phyloP scores from a whole-genome alignment of 2,113 vertebrate genomes.

The Numenius arquata region DNA sequence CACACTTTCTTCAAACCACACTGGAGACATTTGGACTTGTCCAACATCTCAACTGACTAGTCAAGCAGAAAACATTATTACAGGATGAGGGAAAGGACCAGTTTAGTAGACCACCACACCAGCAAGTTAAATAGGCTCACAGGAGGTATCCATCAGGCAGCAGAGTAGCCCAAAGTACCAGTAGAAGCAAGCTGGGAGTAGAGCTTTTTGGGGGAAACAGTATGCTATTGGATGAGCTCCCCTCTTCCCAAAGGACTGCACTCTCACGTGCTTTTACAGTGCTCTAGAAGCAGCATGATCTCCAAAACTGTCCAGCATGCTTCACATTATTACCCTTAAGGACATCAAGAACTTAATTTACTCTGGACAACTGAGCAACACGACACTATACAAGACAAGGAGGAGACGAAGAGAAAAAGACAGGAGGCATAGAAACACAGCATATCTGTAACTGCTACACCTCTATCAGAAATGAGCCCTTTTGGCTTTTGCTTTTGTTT shows the following conservation, averaged over 20 bases:
- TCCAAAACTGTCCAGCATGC: neutral
- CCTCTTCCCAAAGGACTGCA: neutral
- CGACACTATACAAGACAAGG: neutral
- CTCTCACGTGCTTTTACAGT: rapidly evolving
- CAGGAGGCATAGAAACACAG: neutral
- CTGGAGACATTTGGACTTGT: neutral
- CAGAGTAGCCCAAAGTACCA: neutral
- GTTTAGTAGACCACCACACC: neutral
- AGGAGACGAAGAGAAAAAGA: neutral
- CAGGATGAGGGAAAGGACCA: neutral
- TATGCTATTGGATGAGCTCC: rapidly evolving
- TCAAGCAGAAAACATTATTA: neutral
- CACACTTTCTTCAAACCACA: neutral
- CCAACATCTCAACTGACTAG: neutral
- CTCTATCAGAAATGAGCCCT: neutral
- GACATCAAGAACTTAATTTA: neutral
- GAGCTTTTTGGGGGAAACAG: rapidly evolving
- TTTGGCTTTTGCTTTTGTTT: neutral
- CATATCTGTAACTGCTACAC: neutral
- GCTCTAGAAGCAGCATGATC: neutral
- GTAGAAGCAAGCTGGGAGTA: neutral
- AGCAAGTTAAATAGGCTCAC: neutral
- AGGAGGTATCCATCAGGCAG: neutral
- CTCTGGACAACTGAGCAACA: neutral
- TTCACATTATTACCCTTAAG: neutral